These are phyloP conservation scores for Otis tarda DNA, from an alignment of 2,113 vertebrate species.

Conservation along the genomic window DNA sequence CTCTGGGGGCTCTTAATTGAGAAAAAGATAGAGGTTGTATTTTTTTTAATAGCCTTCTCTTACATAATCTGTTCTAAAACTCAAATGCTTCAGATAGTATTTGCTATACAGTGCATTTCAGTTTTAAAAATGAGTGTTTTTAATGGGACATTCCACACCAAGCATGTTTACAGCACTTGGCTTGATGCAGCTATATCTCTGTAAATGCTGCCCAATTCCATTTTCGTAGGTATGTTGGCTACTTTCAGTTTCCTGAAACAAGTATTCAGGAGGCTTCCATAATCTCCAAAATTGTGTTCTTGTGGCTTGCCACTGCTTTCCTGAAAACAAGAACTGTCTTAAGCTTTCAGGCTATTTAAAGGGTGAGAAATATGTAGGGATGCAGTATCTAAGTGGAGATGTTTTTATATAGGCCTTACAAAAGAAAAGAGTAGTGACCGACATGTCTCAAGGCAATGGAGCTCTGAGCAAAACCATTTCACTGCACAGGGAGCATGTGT, in stretches of 20 bases:
- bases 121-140: not conserved
- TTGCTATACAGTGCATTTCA: not conserved
- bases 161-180: not conserved
- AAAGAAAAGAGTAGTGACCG: not conserved
- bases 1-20: not conserved
- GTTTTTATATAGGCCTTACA: not conserved
- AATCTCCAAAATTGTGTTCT: not conserved
- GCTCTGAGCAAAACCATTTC: not conserved
- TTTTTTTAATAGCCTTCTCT: not conserved
- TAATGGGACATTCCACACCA: not conserved
- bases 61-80: not conserved
- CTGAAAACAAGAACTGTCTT: not conserved
- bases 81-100: not conserved
- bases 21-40: not conserved
- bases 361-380: not conserved
- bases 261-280: not conserved
- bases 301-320: not conserved
- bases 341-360: not conserved
- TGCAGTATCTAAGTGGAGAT: not conserved
- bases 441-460: rapidly evolving
- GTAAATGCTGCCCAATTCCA: not conserved
- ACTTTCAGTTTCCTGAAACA: not conserved
- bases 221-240: not conserved
- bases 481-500: not conserved
- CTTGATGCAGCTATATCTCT: not conserved